Percentiles rank a stretch among this genome's conserved stretches.
These are phyloP conservation scores for Luperina testacea DNA, from an alignment of 2,888 invertebrate genomes.

Conservation along the genomic window DNA sequence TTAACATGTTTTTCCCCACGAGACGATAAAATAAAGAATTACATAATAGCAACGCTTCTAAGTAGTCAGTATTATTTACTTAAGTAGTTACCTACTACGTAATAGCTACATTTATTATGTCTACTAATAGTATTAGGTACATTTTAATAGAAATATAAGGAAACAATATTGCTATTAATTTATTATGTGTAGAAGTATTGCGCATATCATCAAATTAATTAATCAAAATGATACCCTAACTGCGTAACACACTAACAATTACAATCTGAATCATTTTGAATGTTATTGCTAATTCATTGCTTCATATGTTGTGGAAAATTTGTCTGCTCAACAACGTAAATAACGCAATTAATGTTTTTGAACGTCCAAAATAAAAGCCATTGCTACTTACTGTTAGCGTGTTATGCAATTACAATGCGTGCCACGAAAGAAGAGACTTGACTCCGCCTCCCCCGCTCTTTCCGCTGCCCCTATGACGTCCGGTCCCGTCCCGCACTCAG, in stretches of 20 bases:
- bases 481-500: no score
- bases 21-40: conserved; percentile 10
- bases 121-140: neutral
- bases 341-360: neutral
- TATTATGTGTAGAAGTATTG: neutral
- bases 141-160: conserved; percentile 11
- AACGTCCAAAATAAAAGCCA: neutral
- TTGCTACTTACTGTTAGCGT: no score
- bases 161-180: neutral
- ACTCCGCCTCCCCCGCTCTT: no score
- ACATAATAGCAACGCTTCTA: conserved; percentile 3
- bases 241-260: neutral
- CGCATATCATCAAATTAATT: conserved; percentile 5
- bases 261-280: neutral
- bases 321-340: neutral
- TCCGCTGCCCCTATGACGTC: no score
- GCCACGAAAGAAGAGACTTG: no score
- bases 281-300: no score
- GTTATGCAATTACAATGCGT: no score
- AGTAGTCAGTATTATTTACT: neutral
- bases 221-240: neutral
- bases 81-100: conserved; percentile 1
- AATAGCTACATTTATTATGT: neutral
- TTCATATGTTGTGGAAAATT: no score
- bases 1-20: conserved; percentile 32